Conservation (phyloP, 2,888 invertebrate genomes). For the Blastobasis lacticolella region DNA sequence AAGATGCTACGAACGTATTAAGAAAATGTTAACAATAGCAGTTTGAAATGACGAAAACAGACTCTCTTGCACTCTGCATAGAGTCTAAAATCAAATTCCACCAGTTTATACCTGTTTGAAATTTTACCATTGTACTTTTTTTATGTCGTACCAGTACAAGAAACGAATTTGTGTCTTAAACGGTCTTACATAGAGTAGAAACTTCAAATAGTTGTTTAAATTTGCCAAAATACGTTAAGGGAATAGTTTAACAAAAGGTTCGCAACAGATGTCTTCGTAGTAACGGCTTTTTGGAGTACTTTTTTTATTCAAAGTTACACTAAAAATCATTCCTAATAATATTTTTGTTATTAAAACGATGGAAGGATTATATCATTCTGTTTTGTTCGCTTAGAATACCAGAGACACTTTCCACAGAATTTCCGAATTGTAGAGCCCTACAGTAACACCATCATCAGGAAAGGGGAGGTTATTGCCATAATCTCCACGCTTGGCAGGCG, state of each 20-base stretch:
- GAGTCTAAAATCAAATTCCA: constrained; percentile 9
- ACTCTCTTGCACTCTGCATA: constrained; percentile 9
- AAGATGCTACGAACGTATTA: constrained; percentile 59
- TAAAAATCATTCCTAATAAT: too few relatives aligned
- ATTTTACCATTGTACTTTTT: background rate
- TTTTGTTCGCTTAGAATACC: too few relatives aligned
- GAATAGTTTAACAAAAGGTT: constrained; percentile 31
- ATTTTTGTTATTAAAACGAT: too few relatives aligned
- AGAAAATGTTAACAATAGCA: constrained; percentile 38
- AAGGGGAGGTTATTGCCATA: too few relatives aligned
- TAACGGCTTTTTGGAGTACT: constrained; percentile 43
- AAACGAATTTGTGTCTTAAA: background rate
- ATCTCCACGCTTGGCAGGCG: too few relatives aligned
- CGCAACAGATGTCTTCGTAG: constrained; percentile 57
- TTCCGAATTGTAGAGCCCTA: too few relatives aligned
- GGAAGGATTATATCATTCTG: too few relatives aligned
- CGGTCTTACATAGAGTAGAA: constrained; percentile 17
- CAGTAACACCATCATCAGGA: too few relatives aligned
- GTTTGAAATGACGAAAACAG: background rate
- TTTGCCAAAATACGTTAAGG: constrained; percentile 36
- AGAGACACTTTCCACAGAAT: too few relatives aligned
- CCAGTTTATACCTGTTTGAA: constrained; percentile 12
- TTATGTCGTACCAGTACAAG: background rate
- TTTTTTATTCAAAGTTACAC: too few relatives aligned
- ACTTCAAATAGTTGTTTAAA: constrained; percentile 13